Evolutionary conservation across 30 jellyfish, hydroid and myxozoan genomes (phyloP).

Genomic region (Chrysaora quinquecirrha): DNA sequence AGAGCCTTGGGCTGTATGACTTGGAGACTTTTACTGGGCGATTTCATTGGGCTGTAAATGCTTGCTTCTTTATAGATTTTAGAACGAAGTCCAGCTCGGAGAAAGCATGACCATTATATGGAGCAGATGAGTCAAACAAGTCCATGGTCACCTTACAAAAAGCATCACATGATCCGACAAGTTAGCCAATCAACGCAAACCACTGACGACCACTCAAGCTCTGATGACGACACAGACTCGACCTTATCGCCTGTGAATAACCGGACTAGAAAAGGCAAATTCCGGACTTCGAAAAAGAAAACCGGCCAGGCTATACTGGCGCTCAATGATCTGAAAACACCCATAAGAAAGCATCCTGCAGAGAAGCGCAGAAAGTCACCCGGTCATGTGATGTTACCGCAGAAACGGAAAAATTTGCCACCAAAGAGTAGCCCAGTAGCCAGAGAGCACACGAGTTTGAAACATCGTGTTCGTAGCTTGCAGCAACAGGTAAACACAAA

Average conservation of each 20-base stretch:
- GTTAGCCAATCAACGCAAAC: slow-evolving; percentile 49
- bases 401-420: slow-evolving; percentile 39
- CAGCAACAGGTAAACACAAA: slow-evolving; percentile 59
- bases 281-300: background rate
- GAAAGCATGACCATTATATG: background rate
- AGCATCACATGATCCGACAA: background rate
- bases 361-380: slow-evolving; percentile 24
- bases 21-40: too few relatives aligned
- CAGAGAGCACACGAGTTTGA: slow-evolving; percentile 68
- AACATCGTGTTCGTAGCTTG: slow-evolving; percentile 58
- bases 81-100: background rate
- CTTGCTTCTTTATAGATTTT: too few relatives aligned
- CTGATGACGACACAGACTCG: slow-evolving; percentile 39
- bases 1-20: too few relatives aligned
- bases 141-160: slow-evolving; percentile 51
- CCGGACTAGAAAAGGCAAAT: background rate
- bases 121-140: slow-evolving; percentile 67
- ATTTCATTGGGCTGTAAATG: too few relatives aligned
- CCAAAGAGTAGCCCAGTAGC: slow-evolving; percentile 54
- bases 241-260: background rate
- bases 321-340: slow-evolving; percentile 8
- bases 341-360: background rate
- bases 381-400: background rate
- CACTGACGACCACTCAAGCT: slow-evolving; percentile 20
- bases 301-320: background rate